These are phyloP conservation scores for Ephestia elutella DNA, from an alignment of 1,140 invertebrate species.

Conservation along the genomic window DNA sequence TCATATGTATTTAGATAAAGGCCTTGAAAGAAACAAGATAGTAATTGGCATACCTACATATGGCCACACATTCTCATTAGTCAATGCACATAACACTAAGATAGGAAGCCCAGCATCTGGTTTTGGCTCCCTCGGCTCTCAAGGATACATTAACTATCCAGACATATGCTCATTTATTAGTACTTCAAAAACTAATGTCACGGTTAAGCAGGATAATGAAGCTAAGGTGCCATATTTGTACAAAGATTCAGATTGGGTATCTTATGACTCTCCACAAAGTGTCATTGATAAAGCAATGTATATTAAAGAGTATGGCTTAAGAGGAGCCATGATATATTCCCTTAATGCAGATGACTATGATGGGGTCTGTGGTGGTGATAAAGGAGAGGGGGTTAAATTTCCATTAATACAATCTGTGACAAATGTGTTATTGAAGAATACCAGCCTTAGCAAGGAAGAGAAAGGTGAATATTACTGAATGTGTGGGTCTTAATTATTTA, in stretches of 20 bases:
- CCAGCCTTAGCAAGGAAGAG: not conserved
- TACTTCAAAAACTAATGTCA: slow-evolving; percentile 29
- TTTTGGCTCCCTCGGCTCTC: slow-evolving; percentile 77
- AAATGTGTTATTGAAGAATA: slow-evolving; percentile 24
- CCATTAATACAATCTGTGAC: slow-evolving; percentile 48
- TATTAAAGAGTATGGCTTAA: slow-evolving; percentile 77
- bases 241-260: slow-evolving; percentile 87
- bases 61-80: slow-evolving; percentile 85
- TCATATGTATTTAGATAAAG: slow-evolving; percentile 85
- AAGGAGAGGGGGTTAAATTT: slow-evolving; percentile 32
- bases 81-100: slow-evolving; percentile 79
- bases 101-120: slow-evolving; percentile 83
- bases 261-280: slow-evolving; percentile 88
- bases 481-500: not conserved
- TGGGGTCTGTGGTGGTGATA: slow-evolving; percentile 28
- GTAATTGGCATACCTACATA: slow-evolving; percentile 93
- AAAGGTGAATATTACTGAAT: not conserved
- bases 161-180: slow-evolving; percentile 80
- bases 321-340: slow-evolving; percentile 85
- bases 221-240: slow-evolving; percentile 87
- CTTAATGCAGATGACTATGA: slow-evolving; percentile 83
- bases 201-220: slow-evolving; percentile 77
- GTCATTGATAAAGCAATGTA: slow-evolving; percentile 82
- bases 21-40: slow-evolving; percentile 88
- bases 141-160: slow-evolving; percentile 83